Base-by-base conservation (phyloP, 2,113 vertebrate genomes). In the Coptodon rendalli region DNA sequence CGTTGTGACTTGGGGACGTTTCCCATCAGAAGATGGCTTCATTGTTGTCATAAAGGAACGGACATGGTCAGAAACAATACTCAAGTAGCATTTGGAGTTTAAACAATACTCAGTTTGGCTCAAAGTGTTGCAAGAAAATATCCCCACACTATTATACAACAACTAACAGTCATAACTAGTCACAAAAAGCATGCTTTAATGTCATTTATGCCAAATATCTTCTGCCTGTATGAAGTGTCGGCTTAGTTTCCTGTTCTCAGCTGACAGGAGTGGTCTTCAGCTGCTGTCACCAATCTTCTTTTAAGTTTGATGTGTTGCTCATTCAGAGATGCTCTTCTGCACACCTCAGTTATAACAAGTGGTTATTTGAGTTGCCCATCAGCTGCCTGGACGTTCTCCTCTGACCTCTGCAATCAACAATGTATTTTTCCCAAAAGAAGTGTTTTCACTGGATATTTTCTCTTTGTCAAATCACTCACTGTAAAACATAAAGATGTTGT, bases 221-320 rank as follows among this genome's bases (percentile, higher is more conserved):
- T 45, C 22, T 17, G 8, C n/a, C n/a, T 0, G 6, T 14, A 8
- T 9, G 7, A 71, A 9, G 61, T 43, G 63, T 1, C 7, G 2
- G 22, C 40, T 73, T 27, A 45, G 22, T 45, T 73, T 73, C 22
- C 66, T 45, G 66, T 73, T 45, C 66, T 73, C 22, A 45, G 22
- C 38, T 45, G 38, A 73, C 38, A 6, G 22, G 38, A 73, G 40
- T 45, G 38, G 22, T 73, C 40, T 73, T 45, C 68, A 10, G 5
- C 14, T 0, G 68, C 22, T 71, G 68, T 45, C 40, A 13, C 7
- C 40, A 27, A 45, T 73, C 38, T 73, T 10, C 68, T 73, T 45
- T 40, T 10, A 38, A 6, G 4, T 36, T 66, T 22, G 24, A 73
- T 76, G 4, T 76, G 14, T 29, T 76, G 14, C 14, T 24, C 9